Base-by-base conservation (phyloP, 2,797 vertebrate species). In the Tachyglossus aculeatus region DNA sequence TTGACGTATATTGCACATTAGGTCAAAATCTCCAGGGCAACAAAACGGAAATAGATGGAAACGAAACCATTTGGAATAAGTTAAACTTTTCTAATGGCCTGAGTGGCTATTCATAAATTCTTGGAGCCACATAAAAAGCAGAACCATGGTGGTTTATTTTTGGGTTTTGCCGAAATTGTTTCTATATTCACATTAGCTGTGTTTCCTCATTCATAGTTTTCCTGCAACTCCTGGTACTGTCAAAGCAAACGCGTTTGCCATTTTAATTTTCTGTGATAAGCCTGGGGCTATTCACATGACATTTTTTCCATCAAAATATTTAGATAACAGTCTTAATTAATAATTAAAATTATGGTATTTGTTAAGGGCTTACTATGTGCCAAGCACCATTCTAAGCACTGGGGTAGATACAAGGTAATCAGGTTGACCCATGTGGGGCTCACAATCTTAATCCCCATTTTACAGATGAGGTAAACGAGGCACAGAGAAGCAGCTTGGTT, bases 1-100 rank as follows among this genome's bases (percentile, higher is more conserved):
- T n/a, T 81, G 37, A 82, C 2, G 72, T 78, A 85, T 71, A 71
- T 83, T 80, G 12, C 40, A 21, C 54, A 13, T 37, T 5, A 56
- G 33, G 68, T 70, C 31, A 64, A 74, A 56, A 69, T 75, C 41
- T 80, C 59, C 66, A 71, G 59, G 52, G 62, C 45, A 77, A 40
- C 34, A 65, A 51, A 68, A 31, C 72, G 63, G 58, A 72, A 79
- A 21, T 77, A 59, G 64, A 68, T 31, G 67, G 59, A 78, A 67
- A 65, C 19, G n/a, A 47, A 10, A 53, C 65, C 67, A 61, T 82
- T 89, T 77, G 63, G 50, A 77, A 84, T 75, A 38, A 71, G 70
- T 86, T 87, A 67, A 1, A 40, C 5, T 58, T 78, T 60, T n/a
- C 32, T 71, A 62, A 51, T 22, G n/a, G 27, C 8, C 37, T 66